Percentiles rank a stretch among this genome's conserved stretches.
phyloP scores from a whole-genome alignment of 2,888 invertebrate species.

The Drosophila macrospina region DNA sequence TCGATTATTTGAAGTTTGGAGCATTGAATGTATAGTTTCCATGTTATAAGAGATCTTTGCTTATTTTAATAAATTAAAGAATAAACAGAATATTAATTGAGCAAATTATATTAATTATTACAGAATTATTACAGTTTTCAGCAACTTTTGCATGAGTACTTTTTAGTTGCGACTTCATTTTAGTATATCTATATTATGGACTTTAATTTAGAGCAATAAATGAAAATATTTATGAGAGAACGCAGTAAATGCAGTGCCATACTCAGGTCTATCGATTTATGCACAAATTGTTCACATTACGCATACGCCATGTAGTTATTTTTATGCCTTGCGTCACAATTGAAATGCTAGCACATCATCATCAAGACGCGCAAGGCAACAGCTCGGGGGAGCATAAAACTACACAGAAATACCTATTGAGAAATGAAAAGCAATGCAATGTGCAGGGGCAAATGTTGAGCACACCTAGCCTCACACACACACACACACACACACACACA shows the following conservation, averaged over 20 bases:
- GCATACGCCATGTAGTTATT: constrained; percentile 38
- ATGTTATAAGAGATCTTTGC: no score
- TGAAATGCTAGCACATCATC: constrained; percentile 48
- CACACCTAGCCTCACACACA: constrained; percentile 1
- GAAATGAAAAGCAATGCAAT: constrained; percentile 37
- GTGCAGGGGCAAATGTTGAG: constrained; percentile 15
- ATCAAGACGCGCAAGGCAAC: constrained; percentile 19
- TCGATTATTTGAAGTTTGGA: no score
- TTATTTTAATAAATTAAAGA: no score
- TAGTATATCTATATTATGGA: no score
- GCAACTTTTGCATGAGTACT: no score
- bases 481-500: constrained; percentile 1
- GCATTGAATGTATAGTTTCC: no score
- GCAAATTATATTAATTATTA: no score
- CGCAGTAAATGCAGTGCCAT: not conserved
- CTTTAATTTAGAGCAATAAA: not conserved
- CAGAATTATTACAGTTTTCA: no score
- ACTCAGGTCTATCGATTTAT: constrained; percentile 1
- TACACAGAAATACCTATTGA: constrained; percentile 40
- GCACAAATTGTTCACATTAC: constrained; percentile 35
- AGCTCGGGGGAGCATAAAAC: constrained; percentile 15
- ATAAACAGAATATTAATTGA: no score
- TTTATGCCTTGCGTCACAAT: constrained; percentile 40
- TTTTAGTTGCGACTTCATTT: no score
- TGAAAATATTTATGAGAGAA: not conserved